Evolutionary conservation across 2,113 vertebrate genomes (phyloP).

Genomic region (Cyprinodon variegatus): DNA sequence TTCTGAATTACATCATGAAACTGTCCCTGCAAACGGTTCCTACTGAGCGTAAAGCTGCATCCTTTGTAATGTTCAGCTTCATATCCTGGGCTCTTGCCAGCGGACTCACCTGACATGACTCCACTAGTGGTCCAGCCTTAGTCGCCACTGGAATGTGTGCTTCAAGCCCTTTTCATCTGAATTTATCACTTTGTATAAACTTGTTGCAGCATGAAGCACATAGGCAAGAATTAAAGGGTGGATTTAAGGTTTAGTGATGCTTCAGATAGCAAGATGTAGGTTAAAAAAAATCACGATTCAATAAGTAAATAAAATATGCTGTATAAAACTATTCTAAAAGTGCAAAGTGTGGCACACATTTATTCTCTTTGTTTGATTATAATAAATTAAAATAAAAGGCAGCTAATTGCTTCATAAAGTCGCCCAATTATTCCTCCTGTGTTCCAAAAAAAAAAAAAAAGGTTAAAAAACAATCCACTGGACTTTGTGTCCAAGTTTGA

Average conservation of each 20-base stretch:
- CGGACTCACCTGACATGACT: conserved; percentile 70
- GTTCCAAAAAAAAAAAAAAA: too few relatives aligned
- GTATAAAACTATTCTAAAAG: neutral
- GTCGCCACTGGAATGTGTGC: conserved; percentile 58
- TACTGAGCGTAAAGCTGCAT: neutral
- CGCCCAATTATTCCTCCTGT: too few relatives aligned
- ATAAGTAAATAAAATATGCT: fast-evolving
- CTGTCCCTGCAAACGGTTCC: neutral
- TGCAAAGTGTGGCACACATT: too few relatives aligned
- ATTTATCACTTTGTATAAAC: conserved; percentile 42
- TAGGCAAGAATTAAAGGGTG: neutral
- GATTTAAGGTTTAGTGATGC: neutral
- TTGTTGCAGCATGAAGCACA: neutral
- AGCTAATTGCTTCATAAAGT: too few relatives aligned
- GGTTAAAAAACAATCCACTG: too few relatives aligned
- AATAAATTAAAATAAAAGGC: too few relatives aligned
- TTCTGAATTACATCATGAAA: conserved; percentile 13
- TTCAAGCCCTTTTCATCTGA: conserved; percentile 32
- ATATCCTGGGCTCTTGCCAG: conserved; percentile 52
- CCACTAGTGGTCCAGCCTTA: conserved; percentile 35
- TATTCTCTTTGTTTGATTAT: too few relatives aligned
- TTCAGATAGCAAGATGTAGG: neutral
- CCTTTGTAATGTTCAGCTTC: conserved; percentile 48
- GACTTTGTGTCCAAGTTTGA: too few relatives aligned
- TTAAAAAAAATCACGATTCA: neutral